Evolutionary conservation across 1,140 invertebrate genomes (phyloP), one percentile per base, ranked within the genome.

Genomic region (Bombus fervidus): DNA sequence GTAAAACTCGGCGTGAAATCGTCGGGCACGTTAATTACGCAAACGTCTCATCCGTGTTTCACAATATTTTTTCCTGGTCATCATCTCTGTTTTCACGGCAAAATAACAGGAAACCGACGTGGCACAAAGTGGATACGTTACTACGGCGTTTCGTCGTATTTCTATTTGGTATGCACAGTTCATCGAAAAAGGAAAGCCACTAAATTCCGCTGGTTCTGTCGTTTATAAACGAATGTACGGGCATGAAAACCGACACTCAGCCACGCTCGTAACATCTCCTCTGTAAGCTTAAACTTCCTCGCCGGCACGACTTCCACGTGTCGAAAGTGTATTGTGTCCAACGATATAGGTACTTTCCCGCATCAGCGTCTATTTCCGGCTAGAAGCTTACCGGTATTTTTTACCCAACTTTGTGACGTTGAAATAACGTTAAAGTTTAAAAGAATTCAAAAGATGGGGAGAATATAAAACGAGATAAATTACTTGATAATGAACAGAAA

Each of bases 201-300:
- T 87, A 87, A 87, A 87, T 87, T 87, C 75, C 73, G 59, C 53
- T 18, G 37, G 85, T 77, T 75, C 59, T 80, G 82, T 37, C 82
- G 69, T 85, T 87, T 87, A 79, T 85, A 87, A 87, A 83, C 82
- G 71, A 80, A 85, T 84, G 69, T 66, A 80, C 68, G 43, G 43
- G 82, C 86, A 78, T 85, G 82, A 87, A 85, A 87, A 72, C 74
- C 75, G 86, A 87, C 82, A 87, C 85, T 78, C 81, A 57, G 41
- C 57, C 31, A 59, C 15, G 76, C 57, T 87, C 86, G 76, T 78
- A 86, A 83, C 69, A 87, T 76, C 37, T 31, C 43, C 76, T 43
- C 75, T 80, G 82, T 80, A 80, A 87, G 74, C 41, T 79, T 84
- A 41, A 68, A 59, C 69, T 68, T 57, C 85, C 74, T 31, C 68